Conservation (phyloP, 2,113 vertebrate genomes). For the Orycteropus afer region DNA sequence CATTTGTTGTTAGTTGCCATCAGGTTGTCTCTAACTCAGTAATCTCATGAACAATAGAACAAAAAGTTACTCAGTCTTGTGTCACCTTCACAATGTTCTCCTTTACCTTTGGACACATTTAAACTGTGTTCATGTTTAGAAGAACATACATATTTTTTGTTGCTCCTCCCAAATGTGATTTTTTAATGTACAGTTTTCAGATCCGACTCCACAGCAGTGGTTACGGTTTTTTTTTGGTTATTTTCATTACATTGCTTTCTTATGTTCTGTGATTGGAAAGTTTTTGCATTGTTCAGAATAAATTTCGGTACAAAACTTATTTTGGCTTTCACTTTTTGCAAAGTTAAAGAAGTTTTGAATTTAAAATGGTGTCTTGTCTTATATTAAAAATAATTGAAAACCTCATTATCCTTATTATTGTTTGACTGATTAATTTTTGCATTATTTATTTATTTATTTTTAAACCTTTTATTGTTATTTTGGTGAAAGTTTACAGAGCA, state of each 20-base stretch:
- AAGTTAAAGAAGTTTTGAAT: conserved; percentile 28
- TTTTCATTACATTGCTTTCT: not conserved
- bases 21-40: not conserved
- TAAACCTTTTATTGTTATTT: too few relatives aligned
- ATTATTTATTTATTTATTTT: too few relatives aligned
- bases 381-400: conserved; percentile 30
- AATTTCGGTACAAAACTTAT: conserved; percentile 35
- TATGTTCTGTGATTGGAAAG: not conserved
- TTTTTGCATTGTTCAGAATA: not conserved
- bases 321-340: conserved; percentile 2
- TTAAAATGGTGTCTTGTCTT: not conserved
- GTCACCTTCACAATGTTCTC: not conserved
- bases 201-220: too few relatives aligned
- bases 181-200: not conserved
- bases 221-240: too few relatives aligned
- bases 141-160: not conserved
- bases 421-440: not conserved
- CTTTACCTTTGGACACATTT: not conserved
- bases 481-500: too few relatives aligned
- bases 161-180: not conserved
- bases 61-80: not conserved
- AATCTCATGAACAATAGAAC: not conserved
- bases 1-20: not conserved
- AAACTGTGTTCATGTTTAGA: conserved; percentile 7
- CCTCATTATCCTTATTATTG: not conserved